Conservation (phyloP, 2,113 vertebrate species). For the Perca flavescens region DNA sequence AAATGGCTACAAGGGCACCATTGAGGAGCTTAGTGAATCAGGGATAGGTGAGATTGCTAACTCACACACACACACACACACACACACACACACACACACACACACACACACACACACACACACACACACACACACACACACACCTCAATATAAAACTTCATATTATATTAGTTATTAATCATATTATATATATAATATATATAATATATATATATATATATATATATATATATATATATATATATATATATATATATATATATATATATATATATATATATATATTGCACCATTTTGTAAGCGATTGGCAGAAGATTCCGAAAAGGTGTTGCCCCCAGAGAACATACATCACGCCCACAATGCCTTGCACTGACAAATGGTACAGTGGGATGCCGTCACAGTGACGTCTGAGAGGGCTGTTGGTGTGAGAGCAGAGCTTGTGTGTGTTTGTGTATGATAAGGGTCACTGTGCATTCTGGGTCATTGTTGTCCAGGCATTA, state of each 20-base stretch:
- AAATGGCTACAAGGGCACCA: slow-evolving; percentile 72
- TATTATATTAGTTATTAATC: no score
- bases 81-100: no score
- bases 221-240: no score
- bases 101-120: no score
- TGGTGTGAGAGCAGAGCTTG: slow-evolving; percentile 35
- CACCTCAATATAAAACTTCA: no score
- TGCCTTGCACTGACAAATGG: slow-evolving; percentile 55
- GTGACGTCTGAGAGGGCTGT: slow-evolving; percentile 53
- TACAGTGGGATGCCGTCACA: slow-evolving; percentile 57
- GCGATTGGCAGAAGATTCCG: slow-evolving; percentile 30
- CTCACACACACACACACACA: slow-evolving; percentile 28
- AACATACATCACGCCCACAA: slow-evolving; percentile 71
- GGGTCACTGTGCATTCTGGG: slow-evolving; percentile 52
- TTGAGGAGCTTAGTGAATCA: slow-evolving; percentile 55
- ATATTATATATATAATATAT: no score
- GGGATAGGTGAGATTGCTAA: slow-evolving; percentile 49
- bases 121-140: no score
- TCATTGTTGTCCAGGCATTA: slow-evolving; percentile 63
- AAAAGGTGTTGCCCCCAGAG: slow-evolving; percentile 26
- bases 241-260: no score
- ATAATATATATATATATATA: no score
- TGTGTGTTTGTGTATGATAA: slow-evolving; percentile 79
- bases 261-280: no score
- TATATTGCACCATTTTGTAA: neutral